A percentile compares a stretch with the other conserved stretches of the same genome.
Evolutionary conservation across 2,113 vertebrate species (phyloP).

Genomic region (Embiotoca jacksoni): DNA sequence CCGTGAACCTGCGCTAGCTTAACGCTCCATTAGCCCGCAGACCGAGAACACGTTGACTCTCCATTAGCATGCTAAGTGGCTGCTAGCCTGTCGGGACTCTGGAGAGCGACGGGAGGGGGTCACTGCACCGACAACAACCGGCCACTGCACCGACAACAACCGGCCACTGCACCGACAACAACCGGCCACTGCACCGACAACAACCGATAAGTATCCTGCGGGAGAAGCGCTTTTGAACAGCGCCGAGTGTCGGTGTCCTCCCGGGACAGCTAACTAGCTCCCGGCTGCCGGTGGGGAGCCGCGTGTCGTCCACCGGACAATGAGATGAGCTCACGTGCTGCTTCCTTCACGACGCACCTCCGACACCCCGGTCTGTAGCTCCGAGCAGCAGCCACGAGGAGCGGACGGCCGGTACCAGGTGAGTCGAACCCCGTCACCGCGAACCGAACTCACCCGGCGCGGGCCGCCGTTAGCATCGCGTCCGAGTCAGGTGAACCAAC

Average conservation of each 20-base stretch:
- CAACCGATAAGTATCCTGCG: constrained; percentile 20
- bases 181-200: neutral
- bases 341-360: neutral
- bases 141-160: neutral
- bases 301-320: constrained; percentile 11
- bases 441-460: constrained; percentile 14
- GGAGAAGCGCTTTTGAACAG: neutral
- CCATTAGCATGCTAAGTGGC: constrained; percentile 70
- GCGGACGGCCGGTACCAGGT: constrained; percentile 54
- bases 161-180: neutral
- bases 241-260: constrained; percentile 4
- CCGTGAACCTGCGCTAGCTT: constrained; percentile 67
- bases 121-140: neutral
- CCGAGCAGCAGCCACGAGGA: neutral
- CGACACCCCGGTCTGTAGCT: neutral
- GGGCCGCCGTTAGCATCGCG: constrained; percentile 37
- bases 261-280: constrained; percentile 60
- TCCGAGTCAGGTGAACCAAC: neutral
- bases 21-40: constrained; percentile 54
- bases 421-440: constrained; percentile 29
- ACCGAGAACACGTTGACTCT: constrained; percentile 68
- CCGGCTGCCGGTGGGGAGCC: constrained; percentile 41
- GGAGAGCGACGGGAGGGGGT: neutral
- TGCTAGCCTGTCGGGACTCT: constrained; percentile 59
- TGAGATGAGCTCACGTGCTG: constrained; percentile 56